Evolutionary conservation across 2,797 vertebrate species (phyloP).

Genomic region (Semaprochilodus insignis): DNA sequence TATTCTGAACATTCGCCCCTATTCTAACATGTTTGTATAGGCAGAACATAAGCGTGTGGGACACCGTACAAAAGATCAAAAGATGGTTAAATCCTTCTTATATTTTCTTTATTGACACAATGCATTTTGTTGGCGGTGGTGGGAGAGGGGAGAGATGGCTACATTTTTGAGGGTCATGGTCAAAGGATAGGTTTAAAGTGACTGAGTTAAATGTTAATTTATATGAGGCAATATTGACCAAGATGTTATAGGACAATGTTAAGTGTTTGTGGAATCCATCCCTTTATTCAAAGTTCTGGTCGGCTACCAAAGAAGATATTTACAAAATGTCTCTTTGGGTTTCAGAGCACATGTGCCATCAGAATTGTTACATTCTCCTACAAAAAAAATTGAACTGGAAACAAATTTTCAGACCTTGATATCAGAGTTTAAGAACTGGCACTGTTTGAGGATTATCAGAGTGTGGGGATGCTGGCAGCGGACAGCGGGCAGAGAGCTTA

Average conservation of each 20-base stretch:
- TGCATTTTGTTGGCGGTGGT: not conserved
- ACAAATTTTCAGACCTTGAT: no score
- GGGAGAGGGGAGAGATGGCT: not conserved
- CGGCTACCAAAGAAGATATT: not conserved
- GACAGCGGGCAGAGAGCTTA: no score
- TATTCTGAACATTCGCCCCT: conserved; percentile 28
- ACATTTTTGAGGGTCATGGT: not conserved
- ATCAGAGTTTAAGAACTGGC: no score
- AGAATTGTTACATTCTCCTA: no score
- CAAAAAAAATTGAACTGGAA: no score
- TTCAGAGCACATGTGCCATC: no score
- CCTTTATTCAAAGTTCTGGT: not conserved
- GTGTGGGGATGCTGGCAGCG: no score
- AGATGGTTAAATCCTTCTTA: conserved; percentile 1
- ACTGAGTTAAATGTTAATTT: not conserved
- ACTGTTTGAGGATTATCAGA: no score
- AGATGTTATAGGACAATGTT: not conserved
- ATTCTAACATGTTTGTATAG: not conserved
- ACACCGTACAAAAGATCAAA: conserved; percentile 21
- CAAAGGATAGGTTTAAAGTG: not conserved
- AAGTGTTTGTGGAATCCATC: not conserved
- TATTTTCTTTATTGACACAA: not conserved
- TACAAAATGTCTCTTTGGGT: no score
- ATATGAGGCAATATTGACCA: not conserved
- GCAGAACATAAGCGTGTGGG: conserved; percentile 17